Conservation (phyloP, 2,113 vertebrate species). For the Vanacampus margaritifer region DNA sequence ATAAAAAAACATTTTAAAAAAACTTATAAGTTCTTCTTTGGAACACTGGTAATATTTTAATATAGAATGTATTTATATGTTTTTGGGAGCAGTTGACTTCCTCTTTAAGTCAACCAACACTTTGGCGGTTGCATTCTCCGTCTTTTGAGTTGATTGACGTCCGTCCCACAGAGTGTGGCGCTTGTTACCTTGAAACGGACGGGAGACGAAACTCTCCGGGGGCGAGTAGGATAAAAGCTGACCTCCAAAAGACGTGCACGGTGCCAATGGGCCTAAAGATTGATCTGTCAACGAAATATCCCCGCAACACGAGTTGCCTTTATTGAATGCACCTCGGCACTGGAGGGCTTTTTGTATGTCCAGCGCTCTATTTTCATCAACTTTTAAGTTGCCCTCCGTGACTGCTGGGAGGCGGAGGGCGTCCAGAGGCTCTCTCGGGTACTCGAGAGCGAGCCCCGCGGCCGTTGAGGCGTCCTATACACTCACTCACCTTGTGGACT, state of each 20-base stretch:
- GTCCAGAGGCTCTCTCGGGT: not conserved
- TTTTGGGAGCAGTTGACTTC: no score
- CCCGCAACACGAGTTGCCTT: slow-evolving; percentile 35
- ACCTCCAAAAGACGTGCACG: slow-evolving; percentile 14
- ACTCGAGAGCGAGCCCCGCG: not conserved
- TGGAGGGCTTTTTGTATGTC: slow-evolving; percentile 8
- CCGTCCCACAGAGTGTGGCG: not conserved
- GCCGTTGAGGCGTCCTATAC: not conserved
- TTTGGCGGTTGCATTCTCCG: no score
- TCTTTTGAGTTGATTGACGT: not conserved
- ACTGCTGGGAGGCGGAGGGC: not conserved
- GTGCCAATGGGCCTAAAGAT: slow-evolving; percentile 40
- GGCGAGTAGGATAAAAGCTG: slow-evolving; percentile 16
- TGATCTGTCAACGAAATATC: slow-evolving; percentile 56
- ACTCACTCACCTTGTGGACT: not conserved
- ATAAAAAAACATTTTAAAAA: no score
- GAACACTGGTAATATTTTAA: no score
- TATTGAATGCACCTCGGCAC: slow-evolving; percentile 41
- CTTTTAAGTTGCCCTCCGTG: slow-evolving; percentile 8
- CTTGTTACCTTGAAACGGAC: not conserved
- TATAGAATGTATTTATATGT: no score
- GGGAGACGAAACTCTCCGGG: not conserved
- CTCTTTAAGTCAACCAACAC: no score
- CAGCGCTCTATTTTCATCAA: slow-evolving; percentile 9
- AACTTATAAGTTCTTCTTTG: no score